Conservation (phyloP, 2,797 vertebrate species). For the Pterois miles region DNA sequence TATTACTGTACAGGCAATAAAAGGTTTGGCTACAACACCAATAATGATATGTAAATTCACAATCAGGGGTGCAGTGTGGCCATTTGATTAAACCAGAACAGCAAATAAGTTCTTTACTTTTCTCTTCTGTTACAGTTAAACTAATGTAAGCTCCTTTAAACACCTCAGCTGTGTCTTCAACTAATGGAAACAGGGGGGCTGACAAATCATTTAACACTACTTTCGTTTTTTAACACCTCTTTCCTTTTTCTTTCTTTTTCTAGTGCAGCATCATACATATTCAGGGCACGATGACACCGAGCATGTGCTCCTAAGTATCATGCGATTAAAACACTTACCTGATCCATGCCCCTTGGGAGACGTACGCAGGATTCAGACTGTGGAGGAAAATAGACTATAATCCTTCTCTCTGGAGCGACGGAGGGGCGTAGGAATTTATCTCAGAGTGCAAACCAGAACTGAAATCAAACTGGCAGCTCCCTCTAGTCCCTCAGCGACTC, state of each 20-base stretch:
- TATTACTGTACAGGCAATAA: conserved; percentile 61
- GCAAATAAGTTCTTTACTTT: conserved; percentile 47
- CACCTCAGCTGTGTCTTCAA: conserved; percentile 24
- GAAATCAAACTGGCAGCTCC: conserved; percentile 74
- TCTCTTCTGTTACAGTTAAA: conserved; percentile 44
- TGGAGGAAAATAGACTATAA: conserved; percentile 67
- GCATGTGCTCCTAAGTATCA: conserved; percentile 61
- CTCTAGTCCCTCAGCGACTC: conserved; percentile 87
- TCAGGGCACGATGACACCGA: conserved; percentile 59
- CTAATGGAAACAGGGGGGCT: conserved; percentile 48
- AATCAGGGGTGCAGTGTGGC: conserved; percentile 49
- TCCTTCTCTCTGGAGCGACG: conserved; percentile 60
- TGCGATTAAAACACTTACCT: conserved; percentile 79
- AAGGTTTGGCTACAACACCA: conserved; percentile 67
- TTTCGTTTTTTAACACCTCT: conserved; percentile 21
- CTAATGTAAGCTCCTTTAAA: conserved; percentile 58
- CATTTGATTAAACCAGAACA: conserved; percentile 66
- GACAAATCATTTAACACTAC: conserved; percentile 33
- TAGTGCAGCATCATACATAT: conserved; percentile 51
- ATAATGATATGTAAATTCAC: conserved; percentile 79
- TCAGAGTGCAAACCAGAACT: conserved; percentile 63
- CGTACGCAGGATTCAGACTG: conserved; percentile 62
- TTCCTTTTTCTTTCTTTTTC: conserved; percentile 13
- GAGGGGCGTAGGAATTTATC: conserved; percentile 65
- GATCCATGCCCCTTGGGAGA: conserved; percentile 70